These are phyloP conservation scores for Drosophila formosana DNA, from an alignment of 2,888 invertebrate genomes.

Conservation along the genomic window DNA sequence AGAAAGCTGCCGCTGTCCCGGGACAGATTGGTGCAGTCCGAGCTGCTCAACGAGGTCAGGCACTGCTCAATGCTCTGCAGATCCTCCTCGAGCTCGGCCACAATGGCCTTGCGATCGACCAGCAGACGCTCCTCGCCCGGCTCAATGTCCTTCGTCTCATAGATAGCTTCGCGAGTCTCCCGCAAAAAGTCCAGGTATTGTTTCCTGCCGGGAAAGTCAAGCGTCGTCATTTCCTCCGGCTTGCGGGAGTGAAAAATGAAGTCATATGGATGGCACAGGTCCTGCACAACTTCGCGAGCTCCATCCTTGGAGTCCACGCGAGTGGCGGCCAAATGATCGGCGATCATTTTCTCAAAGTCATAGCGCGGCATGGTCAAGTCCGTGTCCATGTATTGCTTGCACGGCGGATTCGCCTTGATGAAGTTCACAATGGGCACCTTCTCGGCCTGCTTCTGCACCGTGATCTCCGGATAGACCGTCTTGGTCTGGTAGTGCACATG, in stretches of 20 bases:
- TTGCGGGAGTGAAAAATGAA: conserved; percentile 71
- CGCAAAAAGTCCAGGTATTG: conserved; percentile 76
- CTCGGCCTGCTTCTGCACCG: conserved; percentile 48
- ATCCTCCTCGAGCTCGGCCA: conserved; percentile 81
- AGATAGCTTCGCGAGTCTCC: conserved; percentile 72
- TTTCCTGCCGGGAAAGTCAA: conserved; percentile 78
- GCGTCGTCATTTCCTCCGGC: conserved; percentile 59
- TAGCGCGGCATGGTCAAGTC: conserved; percentile 70
- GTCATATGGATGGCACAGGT: conserved; percentile 70
- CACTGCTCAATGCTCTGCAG: conserved; percentile 83
- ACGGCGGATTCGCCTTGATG: conserved; percentile 73
- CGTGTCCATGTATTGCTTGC: conserved; percentile 62
- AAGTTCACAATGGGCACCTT: conserved; percentile 63
- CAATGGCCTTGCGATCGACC: conserved; percentile 69
- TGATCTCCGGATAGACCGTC: conserved; percentile 69
- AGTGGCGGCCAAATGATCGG: conserved; percentile 56
- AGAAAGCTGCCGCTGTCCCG: conserved; percentile 84
- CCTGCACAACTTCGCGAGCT: conserved; percentile 31
- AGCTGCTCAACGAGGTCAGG: conserved; percentile 82
- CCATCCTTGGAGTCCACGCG: conserved; percentile 60
- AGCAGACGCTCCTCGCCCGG: conserved; percentile 62
- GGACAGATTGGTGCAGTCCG: conserved; percentile 83
- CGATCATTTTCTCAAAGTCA: conserved; percentile 69
- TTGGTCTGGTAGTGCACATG: conserved; percentile 80
- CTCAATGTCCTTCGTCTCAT: conserved; percentile 59